These are phyloP conservation scores for Eurypyga helias DNA, from an alignment of 2,113 vertebrate species.

Conservation along the genomic window DNA sequence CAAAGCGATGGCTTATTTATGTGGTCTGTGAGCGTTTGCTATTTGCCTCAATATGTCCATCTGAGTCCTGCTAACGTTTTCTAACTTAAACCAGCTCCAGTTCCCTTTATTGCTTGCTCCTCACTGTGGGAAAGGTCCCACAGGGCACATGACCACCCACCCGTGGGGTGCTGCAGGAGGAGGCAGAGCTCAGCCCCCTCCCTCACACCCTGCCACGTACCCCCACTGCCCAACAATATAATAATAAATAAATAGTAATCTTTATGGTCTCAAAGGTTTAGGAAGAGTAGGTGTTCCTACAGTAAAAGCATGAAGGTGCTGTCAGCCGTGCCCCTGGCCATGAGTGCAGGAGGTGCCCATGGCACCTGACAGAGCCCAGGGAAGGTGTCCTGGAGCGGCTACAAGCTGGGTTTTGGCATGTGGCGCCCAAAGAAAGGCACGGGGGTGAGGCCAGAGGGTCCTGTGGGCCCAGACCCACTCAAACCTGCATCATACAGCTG, in stretches of 20 bases:
- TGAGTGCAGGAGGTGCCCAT: not conserved
- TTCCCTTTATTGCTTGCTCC: not conserved
- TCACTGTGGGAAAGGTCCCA: not conserved
- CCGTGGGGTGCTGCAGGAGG: not conserved
- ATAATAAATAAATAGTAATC: not conserved
- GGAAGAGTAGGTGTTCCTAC: not conserved
- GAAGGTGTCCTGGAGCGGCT: not conserved
- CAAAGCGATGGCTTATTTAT: not conserved
- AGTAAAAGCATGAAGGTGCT: not conserved
- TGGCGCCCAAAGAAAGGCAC: accelerated
- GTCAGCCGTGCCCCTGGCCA: accelerated
- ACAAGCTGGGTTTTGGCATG: not conserved
- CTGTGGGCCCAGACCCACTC: not conserved
- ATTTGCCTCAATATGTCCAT: not conserved
- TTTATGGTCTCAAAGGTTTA: not conserved
- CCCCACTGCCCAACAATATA: accelerated
- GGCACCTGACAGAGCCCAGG: not conserved
- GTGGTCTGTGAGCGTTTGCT: not conserved
- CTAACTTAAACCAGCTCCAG: not conserved
- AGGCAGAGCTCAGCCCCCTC: not conserved
- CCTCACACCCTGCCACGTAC: not conserved
- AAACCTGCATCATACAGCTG: not conserved
- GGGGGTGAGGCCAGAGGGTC: not conserved
- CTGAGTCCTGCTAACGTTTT: not conserved
- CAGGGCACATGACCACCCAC: accelerated